Evolutionary conservation across 2,797 vertebrate species (phyloP), one percentile per base, ranked within the genome.

Genomic region (Leptatherina wallacei): DNA sequence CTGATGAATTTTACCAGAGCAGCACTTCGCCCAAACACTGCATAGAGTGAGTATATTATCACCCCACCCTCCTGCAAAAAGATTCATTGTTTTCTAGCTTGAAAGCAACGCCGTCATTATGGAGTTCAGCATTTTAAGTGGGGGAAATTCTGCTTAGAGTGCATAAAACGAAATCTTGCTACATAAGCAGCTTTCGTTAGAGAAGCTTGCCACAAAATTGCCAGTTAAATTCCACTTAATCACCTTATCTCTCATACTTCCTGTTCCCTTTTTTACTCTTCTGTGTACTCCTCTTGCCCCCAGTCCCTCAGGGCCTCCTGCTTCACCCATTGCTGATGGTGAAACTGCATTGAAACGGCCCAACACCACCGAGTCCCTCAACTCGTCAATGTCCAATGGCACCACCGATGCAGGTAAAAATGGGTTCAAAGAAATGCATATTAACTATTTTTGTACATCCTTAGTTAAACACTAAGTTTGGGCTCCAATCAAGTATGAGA

Each of bases 361-460:
- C 0, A 95, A 98, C 85, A 99, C 98, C 82, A 96, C 96, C 0
- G 98, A 99, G 69, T 99, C 98, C 55, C 93, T 99, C 83, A 96
- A 96, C 89, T 99, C 98, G 12, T 97, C 97, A 76, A 96, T 99
- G 95, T 99, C 97, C 79, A 99, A 99, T 54, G 98, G 98, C 82
- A 98, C 97, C 86, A 99, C 97, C 14, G 97, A 99, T 76, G 95
- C 98, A 90, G 97, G 98, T 99, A 84, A 77, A 44, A 32, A 33
- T 30, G 20, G 36, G 38, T 33, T 0, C 0, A 3, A 10, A 1
- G 44, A 22, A 42, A 65, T 13, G 11, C 18, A 16, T 58, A 11
- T 0, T 1, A 6, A 29, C 10, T 24, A 11, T 42, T 47, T 52
- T 3, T 59, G 20, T 57, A 29, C 1, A 3, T 70, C 5, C 22